Conservation (phyloP, 2,888 invertebrate species). For the Zonitis immaculata region DNA sequence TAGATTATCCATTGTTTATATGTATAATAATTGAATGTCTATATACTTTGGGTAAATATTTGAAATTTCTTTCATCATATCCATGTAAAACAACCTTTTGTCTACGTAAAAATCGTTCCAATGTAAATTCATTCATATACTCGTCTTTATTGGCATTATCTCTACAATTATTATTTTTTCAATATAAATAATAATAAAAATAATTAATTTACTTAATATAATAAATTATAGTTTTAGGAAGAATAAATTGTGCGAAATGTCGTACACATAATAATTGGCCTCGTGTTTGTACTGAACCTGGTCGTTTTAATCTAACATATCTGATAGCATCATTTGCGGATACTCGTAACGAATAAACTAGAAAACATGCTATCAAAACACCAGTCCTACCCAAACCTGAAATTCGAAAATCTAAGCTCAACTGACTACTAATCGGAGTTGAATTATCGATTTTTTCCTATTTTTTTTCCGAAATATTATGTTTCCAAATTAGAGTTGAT, state of each 20-base stretch:
- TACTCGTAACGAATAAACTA: constrained; percentile 73
- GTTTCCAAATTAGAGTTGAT: too few species aligned
- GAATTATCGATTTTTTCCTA: too few species aligned
- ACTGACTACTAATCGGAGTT: too few species aligned
- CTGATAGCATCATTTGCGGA: constrained; percentile 76
- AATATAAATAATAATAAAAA: neutral
- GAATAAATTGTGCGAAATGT: constrained; percentile 74
- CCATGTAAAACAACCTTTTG: constrained; percentile 74
- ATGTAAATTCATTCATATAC: constrained; percentile 58
- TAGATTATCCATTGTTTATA: neutral
- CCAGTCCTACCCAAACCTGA: constrained; percentile 78
- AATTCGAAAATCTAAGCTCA: too few species aligned
- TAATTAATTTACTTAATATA: constrained; percentile 14
- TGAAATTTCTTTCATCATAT: constrained; percentile 69
- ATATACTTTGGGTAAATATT: constrained; percentile 73
- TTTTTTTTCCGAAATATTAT: too few species aligned
- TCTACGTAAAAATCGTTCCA: constrained; percentile 64
- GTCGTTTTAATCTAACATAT: constrained; percentile 69
- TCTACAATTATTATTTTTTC: constrained; percentile 32
- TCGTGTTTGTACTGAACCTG: constrained; percentile 75
- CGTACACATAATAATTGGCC: constrained; percentile 77
- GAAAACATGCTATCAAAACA: constrained; percentile 79
- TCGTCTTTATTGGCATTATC: constrained; percentile 48
- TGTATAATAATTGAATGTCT: neutral
- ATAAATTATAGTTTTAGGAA: constrained; percentile 69